These are phyloP conservation scores for Cardiocondyla obscurior DNA, from an alignment of 1,140 invertebrate genomes.

Conservation along the genomic window DNA sequence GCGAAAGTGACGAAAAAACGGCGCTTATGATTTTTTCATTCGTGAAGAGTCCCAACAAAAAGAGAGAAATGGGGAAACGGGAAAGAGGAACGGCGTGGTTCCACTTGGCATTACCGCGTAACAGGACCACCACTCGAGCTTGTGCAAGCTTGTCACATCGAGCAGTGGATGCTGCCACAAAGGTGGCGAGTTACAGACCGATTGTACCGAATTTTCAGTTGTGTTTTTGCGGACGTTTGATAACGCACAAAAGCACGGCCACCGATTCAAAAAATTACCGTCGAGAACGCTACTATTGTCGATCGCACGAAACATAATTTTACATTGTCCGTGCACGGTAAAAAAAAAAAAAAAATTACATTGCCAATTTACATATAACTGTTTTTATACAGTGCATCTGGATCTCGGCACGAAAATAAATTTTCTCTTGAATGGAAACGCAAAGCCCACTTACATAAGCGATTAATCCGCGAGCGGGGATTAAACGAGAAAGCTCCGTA, in stretches of 20 bases:
- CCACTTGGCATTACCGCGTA: background rate
- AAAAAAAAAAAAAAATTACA: too few species aligned
- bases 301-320: too few species aligned
- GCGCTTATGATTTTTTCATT: conserved; percentile 22
- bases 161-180: background rate
- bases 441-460: background rate
- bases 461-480: background rate
- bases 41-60: background rate
- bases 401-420: background rate
- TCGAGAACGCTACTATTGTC: background rate
- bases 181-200: background rate
- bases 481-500: background rate
- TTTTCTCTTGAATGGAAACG: background rate
- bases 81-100: background rate
- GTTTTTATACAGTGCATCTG: background rate
- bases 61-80: background rate
- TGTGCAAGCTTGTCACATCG: background rate
- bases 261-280: background rate
- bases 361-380: too few species aligned
- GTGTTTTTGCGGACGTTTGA: background rate
- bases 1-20: conserved; percentile 13
- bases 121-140: conserved; percentile 17
- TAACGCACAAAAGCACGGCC: background rate
- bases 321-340: too few species aligned
- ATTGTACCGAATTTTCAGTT: background rate